phyloP scores from a whole-genome alignment of 2,113 vertebrate genomes.

The Eulacestoma nigropectus region DNA sequence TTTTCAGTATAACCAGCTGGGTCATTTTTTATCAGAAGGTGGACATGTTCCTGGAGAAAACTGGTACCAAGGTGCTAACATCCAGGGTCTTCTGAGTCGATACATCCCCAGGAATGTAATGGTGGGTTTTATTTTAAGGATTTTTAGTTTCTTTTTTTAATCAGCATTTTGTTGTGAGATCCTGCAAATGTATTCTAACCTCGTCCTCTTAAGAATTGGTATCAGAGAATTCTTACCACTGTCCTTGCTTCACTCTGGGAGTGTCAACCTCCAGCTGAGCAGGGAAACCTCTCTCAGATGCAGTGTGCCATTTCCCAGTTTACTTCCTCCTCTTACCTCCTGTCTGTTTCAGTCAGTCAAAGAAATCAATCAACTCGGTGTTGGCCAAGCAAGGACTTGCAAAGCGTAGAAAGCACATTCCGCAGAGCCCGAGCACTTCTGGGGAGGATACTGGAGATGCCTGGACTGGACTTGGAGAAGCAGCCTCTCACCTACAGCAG shows the following conservation, averaged over 20 bases:
- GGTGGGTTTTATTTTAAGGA: conserved; percentile 33
- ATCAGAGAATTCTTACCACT: conserved; percentile 47
- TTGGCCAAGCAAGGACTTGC: conserved; percentile 18
- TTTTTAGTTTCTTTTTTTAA: conserved; percentile 47
- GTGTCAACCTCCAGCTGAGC: conserved; percentile 10
- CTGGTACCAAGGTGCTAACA: conserved; percentile 42
- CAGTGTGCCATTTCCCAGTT: conserved; percentile 54
- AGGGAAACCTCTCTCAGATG: conserved; percentile 31
- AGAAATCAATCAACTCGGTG: conserved; percentile 32
- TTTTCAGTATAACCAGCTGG: conserved; percentile 47
- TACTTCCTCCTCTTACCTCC: conserved; percentile 50
- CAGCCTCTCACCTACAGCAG: conserved; percentile 7
- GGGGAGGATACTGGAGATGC: neutral
- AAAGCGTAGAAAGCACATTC: neutral
- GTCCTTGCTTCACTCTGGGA: conserved; percentile 15
- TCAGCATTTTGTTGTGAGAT: conserved; percentile 58
- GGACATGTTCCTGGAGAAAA: conserved; percentile 56
- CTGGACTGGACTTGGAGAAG: conserved; percentile 6
- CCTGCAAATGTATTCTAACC: conserved; percentile 57
- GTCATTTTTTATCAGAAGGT: conserved; percentile 55
- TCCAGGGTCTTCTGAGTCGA: conserved; percentile 61
- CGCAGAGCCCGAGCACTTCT: neutral
- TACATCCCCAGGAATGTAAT: conserved; percentile 50
- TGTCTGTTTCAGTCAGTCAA: conserved; percentile 28
- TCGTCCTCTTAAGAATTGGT: conserved; percentile 34